Conservation (phyloP, 2,113 vertebrate species). For the Benitochromis conjunctus region DNA sequence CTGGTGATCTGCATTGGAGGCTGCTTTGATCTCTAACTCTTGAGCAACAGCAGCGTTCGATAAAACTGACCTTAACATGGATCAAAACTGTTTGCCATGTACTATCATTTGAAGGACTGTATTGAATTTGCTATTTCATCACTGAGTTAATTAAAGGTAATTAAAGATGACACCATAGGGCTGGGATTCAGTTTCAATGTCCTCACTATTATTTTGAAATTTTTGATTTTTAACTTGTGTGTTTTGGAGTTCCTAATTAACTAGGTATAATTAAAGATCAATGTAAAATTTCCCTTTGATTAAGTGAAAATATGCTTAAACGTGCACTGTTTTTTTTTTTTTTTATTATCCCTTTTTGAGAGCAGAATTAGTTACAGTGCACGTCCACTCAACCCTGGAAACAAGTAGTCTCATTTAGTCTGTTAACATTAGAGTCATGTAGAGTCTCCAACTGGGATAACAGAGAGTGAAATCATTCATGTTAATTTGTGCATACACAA, state of each 20-base stretch:
- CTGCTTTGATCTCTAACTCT: slow-evolving; percentile 46
- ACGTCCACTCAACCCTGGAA: background rate
- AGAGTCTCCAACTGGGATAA: slow-evolving; percentile 47
- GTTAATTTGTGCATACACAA: slow-evolving; percentile 62
- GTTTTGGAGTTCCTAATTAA: background rate
- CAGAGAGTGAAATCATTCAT: slow-evolving; percentile 46
- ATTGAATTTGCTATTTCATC: background rate
- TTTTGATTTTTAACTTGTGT: background rate
- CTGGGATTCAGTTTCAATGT: background rate
- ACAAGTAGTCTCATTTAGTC: slow-evolving; percentile 30
- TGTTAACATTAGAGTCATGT: slow-evolving; percentile 50
- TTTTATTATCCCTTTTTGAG: background rate
- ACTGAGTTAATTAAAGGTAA: background rate
- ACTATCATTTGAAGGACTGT: background rate
- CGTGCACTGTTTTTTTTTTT: background rate
- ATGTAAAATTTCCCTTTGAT: background rate
- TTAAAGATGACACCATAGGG: background rate
- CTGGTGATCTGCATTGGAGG: slow-evolving; percentile 35
- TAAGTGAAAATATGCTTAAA: background rate
- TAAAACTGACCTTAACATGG: background rate
- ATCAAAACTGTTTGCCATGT: background rate
- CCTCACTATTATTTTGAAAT: background rate
- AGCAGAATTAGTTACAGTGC: slow-evolving; percentile 6
- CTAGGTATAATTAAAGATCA: background rate
- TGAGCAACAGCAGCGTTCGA: background rate